Evolutionary conservation across 2,888 invertebrate species (phyloP).

Genomic region (Tachystola acroxantha): DNA sequence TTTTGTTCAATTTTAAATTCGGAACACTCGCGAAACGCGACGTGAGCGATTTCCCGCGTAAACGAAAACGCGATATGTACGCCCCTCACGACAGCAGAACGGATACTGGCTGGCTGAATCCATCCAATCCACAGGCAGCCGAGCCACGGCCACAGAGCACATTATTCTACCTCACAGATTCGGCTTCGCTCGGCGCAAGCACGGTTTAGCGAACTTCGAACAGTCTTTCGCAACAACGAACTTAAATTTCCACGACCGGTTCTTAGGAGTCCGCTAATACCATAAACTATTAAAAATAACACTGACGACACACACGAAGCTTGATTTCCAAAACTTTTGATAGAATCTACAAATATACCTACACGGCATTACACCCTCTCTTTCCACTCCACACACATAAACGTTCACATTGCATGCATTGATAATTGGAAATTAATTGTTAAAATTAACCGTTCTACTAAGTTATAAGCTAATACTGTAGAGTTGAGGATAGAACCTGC

Average conservation of each 20-base stretch:
- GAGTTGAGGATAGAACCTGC: too few relatives aligned
- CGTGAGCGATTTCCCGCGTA: constrained; percentile 48
- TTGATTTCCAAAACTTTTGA: constrained; percentile 21
- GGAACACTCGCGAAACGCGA: constrained; percentile 13
- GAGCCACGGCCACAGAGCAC: not conserved
- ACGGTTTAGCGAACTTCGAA: constrained; percentile 15
- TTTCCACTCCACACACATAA: too few relatives aligned
- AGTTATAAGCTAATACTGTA: too few relatives aligned
- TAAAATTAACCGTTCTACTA: too few relatives aligned
- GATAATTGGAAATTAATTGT: too few relatives aligned
- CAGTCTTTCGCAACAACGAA: constrained; percentile 28
- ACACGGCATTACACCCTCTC: too few relatives aligned
- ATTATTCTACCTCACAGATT: not conserved
- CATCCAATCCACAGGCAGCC: constrained; percentile 17
- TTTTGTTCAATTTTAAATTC: constrained; percentile 1
- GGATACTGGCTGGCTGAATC: too few relatives aligned
- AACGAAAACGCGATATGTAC: constrained; percentile 36
- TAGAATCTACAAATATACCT: too few relatives aligned
- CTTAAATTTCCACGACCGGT: constrained; percentile 48
- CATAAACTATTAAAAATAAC: constrained; percentile 43
- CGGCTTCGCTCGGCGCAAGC: constrained; percentile 10
- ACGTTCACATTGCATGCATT: too few relatives aligned
- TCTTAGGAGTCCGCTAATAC: constrained; percentile 34
- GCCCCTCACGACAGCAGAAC: constrained; percentile 26
- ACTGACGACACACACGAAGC: constrained; percentile 14